Evolutionary conservation across 2,113 vertebrate species (phyloP).

Genomic region (Miniopterus natalensis): DNA sequence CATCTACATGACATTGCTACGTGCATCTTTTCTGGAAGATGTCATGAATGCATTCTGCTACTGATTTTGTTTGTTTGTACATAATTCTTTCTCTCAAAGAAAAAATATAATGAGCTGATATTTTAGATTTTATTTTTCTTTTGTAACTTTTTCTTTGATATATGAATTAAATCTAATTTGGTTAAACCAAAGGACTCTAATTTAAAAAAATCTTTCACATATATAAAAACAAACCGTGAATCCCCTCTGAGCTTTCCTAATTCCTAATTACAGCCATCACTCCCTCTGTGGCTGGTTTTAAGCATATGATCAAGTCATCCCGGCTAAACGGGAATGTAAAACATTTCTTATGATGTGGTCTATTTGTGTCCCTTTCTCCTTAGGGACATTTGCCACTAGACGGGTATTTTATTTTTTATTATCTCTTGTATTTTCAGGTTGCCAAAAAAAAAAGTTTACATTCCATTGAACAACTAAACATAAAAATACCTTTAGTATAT

Average conservation of each 20-base stretch:
- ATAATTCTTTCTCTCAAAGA: neutral
- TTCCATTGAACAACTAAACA: slow-evolving; percentile 32
- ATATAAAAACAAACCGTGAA: neutral
- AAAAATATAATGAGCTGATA: neutral
- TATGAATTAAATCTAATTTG: slow-evolving; percentile 42
- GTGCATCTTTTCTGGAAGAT: slow-evolving; percentile 35
- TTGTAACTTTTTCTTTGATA: slow-evolving; percentile 32
- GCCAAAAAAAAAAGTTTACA: neutral
- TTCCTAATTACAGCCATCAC: slow-evolving; percentile 15
- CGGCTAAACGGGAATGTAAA: slow-evolving; percentile 36
- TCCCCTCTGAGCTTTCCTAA: neutral
- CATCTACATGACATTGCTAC: neutral
- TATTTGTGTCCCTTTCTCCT: slow-evolving; percentile 55
- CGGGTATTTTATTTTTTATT: slow-evolving; percentile 60
- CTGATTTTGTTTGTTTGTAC: neutral
- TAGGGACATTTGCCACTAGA: slow-evolving; percentile 34
- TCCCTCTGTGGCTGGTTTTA: neutral
- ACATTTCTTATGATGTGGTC: slow-evolving; percentile 27
- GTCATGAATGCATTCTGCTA: neutral
- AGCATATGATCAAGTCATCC: neutral
- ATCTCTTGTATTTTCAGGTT: slow-evolving; percentile 54
- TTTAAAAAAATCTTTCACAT: neutral
- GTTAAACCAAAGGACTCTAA: slow-evolving; percentile 26
- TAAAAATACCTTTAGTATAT: neutral
- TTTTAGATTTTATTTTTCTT: neutral